Evolutionary conservation across 1,140 invertebrate genomes (phyloP), one percentile per base, ranked within the genome.

Genomic region (Lucilia sericata): DNA sequence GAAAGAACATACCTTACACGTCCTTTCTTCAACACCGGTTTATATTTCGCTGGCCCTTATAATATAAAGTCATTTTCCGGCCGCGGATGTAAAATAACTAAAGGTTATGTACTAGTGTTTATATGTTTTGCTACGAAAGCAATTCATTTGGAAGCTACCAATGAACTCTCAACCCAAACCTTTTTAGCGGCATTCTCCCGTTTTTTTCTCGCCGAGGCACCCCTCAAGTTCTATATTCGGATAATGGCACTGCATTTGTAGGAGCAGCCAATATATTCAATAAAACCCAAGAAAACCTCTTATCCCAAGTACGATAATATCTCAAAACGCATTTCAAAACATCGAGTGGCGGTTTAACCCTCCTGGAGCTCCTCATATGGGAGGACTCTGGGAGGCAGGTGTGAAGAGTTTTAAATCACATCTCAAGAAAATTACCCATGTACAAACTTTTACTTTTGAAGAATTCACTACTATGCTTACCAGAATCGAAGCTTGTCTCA

Each of bases 401-500:
- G 75, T 78, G 8, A 78, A 78, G 7, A 42, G 34, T 19, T 49
- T 51, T 47, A 80, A 80, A 49, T 17, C 17, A 14, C 76, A 80
- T 51, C 36, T 80, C 21, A 14, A 34, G 3, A 47, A 51, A 51
- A 51, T 80, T 5, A 5, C 42, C 5, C 47, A 19, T n/a, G 34
- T 5, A 42, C 42, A n/a, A 51, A 51, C 4, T 47, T 42, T 19
- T 19, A 80, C 76, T 0, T 80, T 49, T n/a, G 76, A 80, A 49
- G 76, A 80, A 42, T 49, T 80, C n/a, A 19, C 34, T 1, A 80
- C 36, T 36, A 14, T 75, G 7, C 74, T 75, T 75, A 34, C 74
- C 7, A 42, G 42, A 88, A 84, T 86, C 36, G 87, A 87, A 85
- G 84, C 84, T 4, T 86, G 86, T 34, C 49, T 91, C 0, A 91